Evolutionary conservation across 92 coral and sea anemone species (phyloP), one percentile per base, ranked within the genome.

Genomic region (Phenganax marumi): DNA sequence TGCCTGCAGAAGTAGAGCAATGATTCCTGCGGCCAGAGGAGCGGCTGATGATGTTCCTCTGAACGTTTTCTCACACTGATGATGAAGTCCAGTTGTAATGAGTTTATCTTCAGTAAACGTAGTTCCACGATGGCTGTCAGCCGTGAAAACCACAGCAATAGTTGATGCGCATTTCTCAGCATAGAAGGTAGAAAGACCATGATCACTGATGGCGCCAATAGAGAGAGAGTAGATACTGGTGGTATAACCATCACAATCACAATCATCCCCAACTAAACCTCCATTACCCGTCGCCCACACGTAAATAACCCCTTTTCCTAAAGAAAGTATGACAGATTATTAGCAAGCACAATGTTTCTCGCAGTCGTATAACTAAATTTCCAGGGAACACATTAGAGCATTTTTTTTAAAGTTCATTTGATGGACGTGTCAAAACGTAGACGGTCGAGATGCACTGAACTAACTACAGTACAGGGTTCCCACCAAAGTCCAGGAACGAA

Each of bases 201-300:
- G 92, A 52, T 92, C 92, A 84, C 97, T 93, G 84, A 91, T 88
- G 11, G 97, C 97, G 68, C 97, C 97, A 73, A 93, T 90, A 2
- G 97, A 93, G 22, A 93, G 90, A 24, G 97, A 90, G 72, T 91
- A 91, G 65, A 93, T 93, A 66, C 97, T 91, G 52, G 97, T 91
- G 1, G 97, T 93, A 72, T 93, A 93, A 0, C 97, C 97, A 84
- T 93, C 97, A 43, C 91, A 88, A 79, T 91, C 90, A 24, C 97
- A 93, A 75, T 93, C 93, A 48, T 93, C 97, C 25, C 89, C 97
- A 23, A 92, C 93, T 26, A 93, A 87, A 50, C 97, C 97, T 52
- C 97, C 97, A 66, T 93, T 93, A 10, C 97, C 97, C 43, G 97
- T 93, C 7, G 97, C 97, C 97, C 97, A 93, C 55, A 93, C 97